A percentile compares a stretch with the other conserved stretches of the same genome.
phyloP scores from a whole-genome alignment of 2,113 vertebrate species.

The Psilopsiagon aurifrons region DNA sequence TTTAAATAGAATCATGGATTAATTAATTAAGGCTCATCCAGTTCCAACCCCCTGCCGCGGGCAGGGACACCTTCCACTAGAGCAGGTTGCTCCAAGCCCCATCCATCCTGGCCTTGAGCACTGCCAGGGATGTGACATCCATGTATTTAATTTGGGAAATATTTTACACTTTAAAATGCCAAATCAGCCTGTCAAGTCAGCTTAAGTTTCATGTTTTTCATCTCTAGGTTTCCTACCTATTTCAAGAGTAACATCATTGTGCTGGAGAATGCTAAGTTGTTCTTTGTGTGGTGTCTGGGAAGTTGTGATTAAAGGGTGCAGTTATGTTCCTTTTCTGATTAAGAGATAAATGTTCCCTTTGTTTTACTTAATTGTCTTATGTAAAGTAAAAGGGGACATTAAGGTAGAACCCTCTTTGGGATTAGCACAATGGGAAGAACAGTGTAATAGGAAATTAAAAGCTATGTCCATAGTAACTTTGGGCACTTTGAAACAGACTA shows the following conservation, averaged over 20 bases:
- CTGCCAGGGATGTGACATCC: neutral
- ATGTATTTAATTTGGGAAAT: neutral
- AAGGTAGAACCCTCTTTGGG: neutral
- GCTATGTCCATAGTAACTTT: fast-evolving
- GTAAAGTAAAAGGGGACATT: neutral
- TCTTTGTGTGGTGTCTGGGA: neutral
- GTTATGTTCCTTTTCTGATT: neutral
- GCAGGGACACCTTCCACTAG: neutral
- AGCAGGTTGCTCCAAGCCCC: neutral
- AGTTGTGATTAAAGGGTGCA: neutral
- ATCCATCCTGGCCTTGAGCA: neutral
- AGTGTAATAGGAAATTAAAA: neutral
- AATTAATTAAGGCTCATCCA: neutral
- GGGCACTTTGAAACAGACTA: neutral
- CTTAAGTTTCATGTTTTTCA: neutral
- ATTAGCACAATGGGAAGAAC: neutral
- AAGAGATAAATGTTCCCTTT: neutral
- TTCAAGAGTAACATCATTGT: neutral
- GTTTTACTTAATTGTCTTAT: neutral
- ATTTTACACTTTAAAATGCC: neutral
- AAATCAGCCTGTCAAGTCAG: neutral
- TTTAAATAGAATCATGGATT: too few species aligned
- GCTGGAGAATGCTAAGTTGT: neutral
- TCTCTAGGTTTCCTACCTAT: fast-evolving
- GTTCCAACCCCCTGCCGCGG: neutral